These are phyloP conservation scores for Harpegnathos saltator DNA, from an alignment of 1,140 invertebrate genomes.

Conservation along the genomic window DNA sequence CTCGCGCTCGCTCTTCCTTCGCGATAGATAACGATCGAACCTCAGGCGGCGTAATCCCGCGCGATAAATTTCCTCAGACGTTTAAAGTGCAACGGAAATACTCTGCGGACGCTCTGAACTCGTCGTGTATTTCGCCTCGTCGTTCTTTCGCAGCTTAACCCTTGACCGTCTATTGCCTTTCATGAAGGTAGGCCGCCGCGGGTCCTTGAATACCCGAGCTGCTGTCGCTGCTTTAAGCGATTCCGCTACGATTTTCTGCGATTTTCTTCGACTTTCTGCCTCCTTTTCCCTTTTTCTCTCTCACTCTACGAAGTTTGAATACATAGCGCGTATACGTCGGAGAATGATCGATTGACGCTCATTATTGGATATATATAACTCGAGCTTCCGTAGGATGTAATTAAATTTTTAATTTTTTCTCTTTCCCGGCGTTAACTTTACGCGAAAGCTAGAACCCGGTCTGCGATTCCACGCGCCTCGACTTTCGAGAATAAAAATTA, in stretches of 20 bases:
- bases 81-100: neutral
- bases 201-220: neutral
- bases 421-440: slow-evolving; percentile 23
- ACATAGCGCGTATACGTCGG: too few species aligned
- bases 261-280: too few species aligned
- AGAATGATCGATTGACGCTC: too few species aligned
- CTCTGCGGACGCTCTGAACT: neutral
- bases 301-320: too few species aligned
- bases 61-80: neutral
- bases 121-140: neutral
- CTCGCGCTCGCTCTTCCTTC: neutral
- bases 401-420: too few species aligned
- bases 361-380: too few species aligned
- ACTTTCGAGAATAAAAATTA: slow-evolving; percentile 43
- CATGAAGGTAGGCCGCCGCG: neutral
- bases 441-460: slow-evolving; percentile 1
- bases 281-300: too few species aligned
- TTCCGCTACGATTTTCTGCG: too few species aligned
- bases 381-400: too few species aligned
- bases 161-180: slow-evolving; percentile 21
- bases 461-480: neutral
- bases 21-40: neutral
- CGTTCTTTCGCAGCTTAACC: neutral
- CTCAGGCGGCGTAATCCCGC: neutral
- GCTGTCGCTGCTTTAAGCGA: neutral